A percentile compares a stretch with the other conserved stretches of the same genome.
phyloP scores from a whole-genome alignment of 2,113 vertebrate species.

The Orcinus orca region DNA sequence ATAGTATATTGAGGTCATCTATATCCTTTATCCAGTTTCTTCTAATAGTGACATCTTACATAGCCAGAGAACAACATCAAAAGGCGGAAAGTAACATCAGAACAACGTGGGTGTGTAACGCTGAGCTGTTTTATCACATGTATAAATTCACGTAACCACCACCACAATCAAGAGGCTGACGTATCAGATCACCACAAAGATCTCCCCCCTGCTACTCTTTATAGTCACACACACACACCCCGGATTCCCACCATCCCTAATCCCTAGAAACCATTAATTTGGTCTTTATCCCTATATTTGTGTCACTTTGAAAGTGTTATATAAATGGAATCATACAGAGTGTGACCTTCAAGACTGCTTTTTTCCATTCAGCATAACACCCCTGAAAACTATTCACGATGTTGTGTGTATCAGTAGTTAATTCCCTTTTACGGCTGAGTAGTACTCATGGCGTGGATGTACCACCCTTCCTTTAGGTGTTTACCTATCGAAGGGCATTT shows the following conservation, averaged over 20 bases:
- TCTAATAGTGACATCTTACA: neutral
- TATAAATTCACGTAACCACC: neutral
- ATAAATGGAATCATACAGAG: neutral
- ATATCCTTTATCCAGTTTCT: neutral
- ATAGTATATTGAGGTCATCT: neutral
- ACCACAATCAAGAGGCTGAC: neutral
- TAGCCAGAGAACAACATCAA: neutral
- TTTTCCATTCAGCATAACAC: neutral
- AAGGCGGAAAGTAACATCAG: neutral
- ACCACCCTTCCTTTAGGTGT: neutral
- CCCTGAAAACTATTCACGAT: neutral
- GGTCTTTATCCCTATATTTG: neutral
- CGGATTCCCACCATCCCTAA: neutral
- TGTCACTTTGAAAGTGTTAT: neutral
- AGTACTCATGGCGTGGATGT: neutral
- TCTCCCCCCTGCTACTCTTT: neutral
- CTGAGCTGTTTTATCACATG: neutral
- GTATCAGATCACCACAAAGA: neutral
- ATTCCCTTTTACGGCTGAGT: neutral
- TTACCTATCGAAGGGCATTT: neutral
- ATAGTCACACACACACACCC: fast-evolving
- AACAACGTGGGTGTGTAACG: neutral
- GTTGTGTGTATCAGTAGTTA: too few species aligned
- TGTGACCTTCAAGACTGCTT: neutral
- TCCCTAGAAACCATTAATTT: neutral